Evolutionary conservation across 2,888 invertebrate genomes (phyloP), one percentile per base, ranked within the genome.

Genomic region (Prostheceraeus crozeri): DNA sequence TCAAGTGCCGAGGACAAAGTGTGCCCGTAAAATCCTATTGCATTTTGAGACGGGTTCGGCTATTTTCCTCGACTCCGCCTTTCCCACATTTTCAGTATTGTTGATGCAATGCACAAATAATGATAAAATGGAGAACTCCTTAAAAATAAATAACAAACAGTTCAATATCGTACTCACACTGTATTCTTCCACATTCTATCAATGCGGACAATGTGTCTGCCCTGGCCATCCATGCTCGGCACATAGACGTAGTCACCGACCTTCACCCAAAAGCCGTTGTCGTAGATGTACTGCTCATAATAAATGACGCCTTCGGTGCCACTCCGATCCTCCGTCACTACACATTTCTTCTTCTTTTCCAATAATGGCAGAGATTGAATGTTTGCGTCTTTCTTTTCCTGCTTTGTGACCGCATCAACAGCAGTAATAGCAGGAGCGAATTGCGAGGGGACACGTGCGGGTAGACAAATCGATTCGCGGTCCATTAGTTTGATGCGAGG

Each of bases 211-310:
- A 59, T 36, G 14, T 33, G 31, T 36, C 36, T 59, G 4, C 35
- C 21, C 6, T 14, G 14, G 2, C 31, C 3, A 56, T 58, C 58
- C 3, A 11, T 28, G 8, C 16, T 53, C 61, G 88, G 88, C 11
- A 94, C 89, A 72, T 93, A 91, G 40, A 96, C 93, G 75, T 85
- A 90, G 77, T 98, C 94, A 76, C 75, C 77, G 31, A 78, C 65
- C 67, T 77, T 78, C 64, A 74, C 75, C 62, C 72, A 70, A 14
- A 59, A 57, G 33, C 75, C 73, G 25, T 67, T 85, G 23, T 85
- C 83, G 0, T 86, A 85, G 71, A 87, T 87, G 75, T 86, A 87
- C 72, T 96, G 94, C 73, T 94, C 91, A 76, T 87, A 96, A 77
- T 89, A 90, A 0, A 59, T 58, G 8, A 23, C 27, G 27, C 4